Evolutionary conservation across 2,113 vertebrate species (phyloP).

Genomic region (Lepus timidus): DNA sequence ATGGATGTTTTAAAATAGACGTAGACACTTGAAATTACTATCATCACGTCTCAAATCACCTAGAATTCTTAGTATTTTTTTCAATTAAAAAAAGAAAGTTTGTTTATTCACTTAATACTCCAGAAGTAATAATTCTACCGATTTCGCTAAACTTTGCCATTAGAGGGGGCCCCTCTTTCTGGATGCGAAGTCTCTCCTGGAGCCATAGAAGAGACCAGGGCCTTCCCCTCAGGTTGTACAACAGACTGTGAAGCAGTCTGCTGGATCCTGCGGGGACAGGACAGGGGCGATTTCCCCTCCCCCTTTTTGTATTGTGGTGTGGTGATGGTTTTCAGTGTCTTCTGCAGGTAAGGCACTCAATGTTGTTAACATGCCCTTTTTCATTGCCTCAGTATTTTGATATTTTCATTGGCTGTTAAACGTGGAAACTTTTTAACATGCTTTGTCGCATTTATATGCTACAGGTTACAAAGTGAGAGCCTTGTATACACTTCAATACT

Average conservation of each 20-base stretch:
- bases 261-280: conserved; percentile 76
- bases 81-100: conserved; percentile 75
- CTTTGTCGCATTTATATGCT: conserved; percentile 99
- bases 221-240: conserved; percentile 71
- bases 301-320: conserved; percentile 84
- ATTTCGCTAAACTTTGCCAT: conserved; percentile 77
- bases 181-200: conserved; percentile 80
- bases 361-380: conserved; percentile 91
- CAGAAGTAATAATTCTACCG: conserved; percentile 72
- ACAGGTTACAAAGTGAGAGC: conserved; percentile 99
- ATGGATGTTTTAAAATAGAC: conserved; percentile 85
- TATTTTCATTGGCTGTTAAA: conserved; percentile 92
- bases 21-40: conserved; percentile 89
- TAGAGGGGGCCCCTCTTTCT: conserved; percentile 75
- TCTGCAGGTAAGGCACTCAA: conserved; percentile 90
- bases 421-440: conserved; percentile 99
- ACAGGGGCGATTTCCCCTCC: conserved; percentile 72
- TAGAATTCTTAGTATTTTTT: conserved; percentile 82
- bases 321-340: conserved; percentile 92
- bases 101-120: conserved; percentile 70
- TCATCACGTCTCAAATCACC: conserved; percentile 89
- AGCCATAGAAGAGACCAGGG: conserved; percentile 78
- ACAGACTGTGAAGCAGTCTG: conserved; percentile 72
- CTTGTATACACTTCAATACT: conserved; percentile 99
- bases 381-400: conserved; percentile 90